Base-by-base conservation (phyloP, 2,888 invertebrate species). In the Trissoscelio sp. region DNA sequence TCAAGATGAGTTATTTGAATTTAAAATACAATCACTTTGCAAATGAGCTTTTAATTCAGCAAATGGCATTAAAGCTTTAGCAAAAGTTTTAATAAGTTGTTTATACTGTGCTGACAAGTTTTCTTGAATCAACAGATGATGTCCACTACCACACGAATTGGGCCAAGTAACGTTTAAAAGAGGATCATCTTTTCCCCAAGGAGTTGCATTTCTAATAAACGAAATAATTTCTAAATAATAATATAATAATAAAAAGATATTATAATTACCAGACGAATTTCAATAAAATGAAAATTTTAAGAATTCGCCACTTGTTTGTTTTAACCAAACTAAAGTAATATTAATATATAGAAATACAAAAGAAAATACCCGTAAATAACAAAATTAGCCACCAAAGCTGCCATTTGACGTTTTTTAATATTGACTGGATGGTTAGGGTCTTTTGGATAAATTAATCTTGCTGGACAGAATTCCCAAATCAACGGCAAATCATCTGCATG, bases 91-190 rank as follows among this genome's bases (percentile, higher is more conserved):
- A 14, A 22, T 73, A n/a, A 64, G 73, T 55, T 64, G 34, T 46
- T 44, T 46, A 6, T 42, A 11, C 31, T 73, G 5, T 7, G 9
- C 24, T 1, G 42, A 14, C n/a, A 74, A 48, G 3, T 46, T 3
- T 22, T 75, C 58, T 12, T 53, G 7, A 20, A 75, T 67, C 4
- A 51, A 22, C 4, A 75, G 11, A 12, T 75, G n/a, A 16, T 66
- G 1, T 39, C 66, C 66, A 9, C 39, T n/a, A 0, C 5, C 12
- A 14, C 75, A 75, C 6, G 77, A 70, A 62, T 78, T 62, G 0
- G 77, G 62, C 77, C 77, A 78, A 14, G 53, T 70, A 22, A 78
- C 69, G 6, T 78, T 78, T 34, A 77, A 28, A 53, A 69, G 44
- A 16, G 55, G 12, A 24, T 62, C 57, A 6, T 70, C 7, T 2